Percentiles rank a stretch among this genome's conserved stretches.
These are phyloP conservation scores for Volucella inanis DNA, from an alignment of 2,888 invertebrate species.

Conservation along the genomic window DNA sequence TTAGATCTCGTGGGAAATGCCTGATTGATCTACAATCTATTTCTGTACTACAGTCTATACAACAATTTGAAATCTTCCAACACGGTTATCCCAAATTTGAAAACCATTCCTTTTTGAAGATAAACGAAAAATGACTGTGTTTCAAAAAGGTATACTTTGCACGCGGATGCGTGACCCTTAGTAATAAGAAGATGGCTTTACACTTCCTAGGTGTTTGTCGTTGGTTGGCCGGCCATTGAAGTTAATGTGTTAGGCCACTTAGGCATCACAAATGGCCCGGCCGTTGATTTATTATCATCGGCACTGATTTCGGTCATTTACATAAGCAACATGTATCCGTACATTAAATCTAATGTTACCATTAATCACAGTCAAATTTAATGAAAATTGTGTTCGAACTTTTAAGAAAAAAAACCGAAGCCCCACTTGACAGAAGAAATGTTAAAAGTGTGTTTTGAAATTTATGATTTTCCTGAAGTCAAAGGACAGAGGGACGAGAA, in stretches of 20 bases:
- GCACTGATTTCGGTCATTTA: slow-evolving; percentile 22
- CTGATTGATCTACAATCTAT: too few species aligned
- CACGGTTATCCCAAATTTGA: too few species aligned
- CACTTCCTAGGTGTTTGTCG: not conserved
- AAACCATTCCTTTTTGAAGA: too few species aligned
- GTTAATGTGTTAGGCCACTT: slow-evolving; percentile 10
- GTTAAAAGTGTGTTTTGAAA: slow-evolving; percentile 13
- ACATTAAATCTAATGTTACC: slow-evolving; percentile 17
- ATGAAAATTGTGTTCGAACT: slow-evolving; percentile 15
- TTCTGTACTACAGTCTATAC: too few species aligned
- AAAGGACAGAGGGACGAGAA: too few species aligned
- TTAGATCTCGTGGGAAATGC: too few species aligned
- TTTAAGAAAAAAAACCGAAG: not conserved
- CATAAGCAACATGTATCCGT: slow-evolving; percentile 23
- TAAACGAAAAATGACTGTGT: too few species aligned
- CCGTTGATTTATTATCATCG: slow-evolving; percentile 26
- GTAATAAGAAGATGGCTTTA: not conserved
- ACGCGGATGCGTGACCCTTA: not conserved
- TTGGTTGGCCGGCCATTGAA: not conserved
- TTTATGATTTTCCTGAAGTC: not conserved
- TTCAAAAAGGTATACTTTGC: too few species aligned
- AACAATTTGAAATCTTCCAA: too few species aligned
- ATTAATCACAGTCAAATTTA: slow-evolving; percentile 33
- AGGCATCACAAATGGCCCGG: not conserved
- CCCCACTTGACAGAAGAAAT: slow-evolving; percentile 5